Base-by-base conservation (phyloP, 35 echinoderm and acorn worm species). In the Apostichopus parvimensis region DNA sequence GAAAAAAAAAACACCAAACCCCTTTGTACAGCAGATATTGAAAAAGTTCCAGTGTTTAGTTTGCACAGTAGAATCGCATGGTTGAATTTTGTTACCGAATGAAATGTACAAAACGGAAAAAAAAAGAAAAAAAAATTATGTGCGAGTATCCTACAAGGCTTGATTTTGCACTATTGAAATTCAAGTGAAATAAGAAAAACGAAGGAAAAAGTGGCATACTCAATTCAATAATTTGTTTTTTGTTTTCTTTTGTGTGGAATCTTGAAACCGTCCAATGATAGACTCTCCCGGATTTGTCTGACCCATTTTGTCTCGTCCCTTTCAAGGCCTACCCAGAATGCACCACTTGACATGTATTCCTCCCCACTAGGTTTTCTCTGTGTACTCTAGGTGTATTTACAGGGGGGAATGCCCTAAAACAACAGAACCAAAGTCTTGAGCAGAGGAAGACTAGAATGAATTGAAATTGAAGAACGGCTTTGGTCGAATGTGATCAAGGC, bases 61-160 rank as follows among this genome's bases (percentile, higher is more conserved):
- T 84, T 84, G 81, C 81, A 84, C 81, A 84, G 81, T 84, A 84
- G 81, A n/a, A 84, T 84, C 71, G 81, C 57, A 59, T 84, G 81
- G 53, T 84, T 84, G 81, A 84, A 58, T 84, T 84, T 84, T 84
- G 81, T 84, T 84, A 84, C 81, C 20, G 57, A 59, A 84, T 84
- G 52, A 75, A 84, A 84, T 84, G 81, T 56, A 84, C 53, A 84
- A 59, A 84, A 45, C 3, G 34, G 34, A 82, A 82, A 68, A 68
- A 68, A 68, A 68, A 68, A 68, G 13, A 68, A 14, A 18, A 68
- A 68, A 68, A 68, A 73, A 75, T 18, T 18, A 75, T 20, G 71
- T 84, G 81, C 57, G 81, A 84, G 81, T 84, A 58, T 84, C 13
- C 81, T 58, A 55, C 81, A 58, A 84, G 81, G 81, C 78, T 80